Conservation (phyloP, 1,140 invertebrate species). For the silkworm (Bombyx mori) region DNA sequence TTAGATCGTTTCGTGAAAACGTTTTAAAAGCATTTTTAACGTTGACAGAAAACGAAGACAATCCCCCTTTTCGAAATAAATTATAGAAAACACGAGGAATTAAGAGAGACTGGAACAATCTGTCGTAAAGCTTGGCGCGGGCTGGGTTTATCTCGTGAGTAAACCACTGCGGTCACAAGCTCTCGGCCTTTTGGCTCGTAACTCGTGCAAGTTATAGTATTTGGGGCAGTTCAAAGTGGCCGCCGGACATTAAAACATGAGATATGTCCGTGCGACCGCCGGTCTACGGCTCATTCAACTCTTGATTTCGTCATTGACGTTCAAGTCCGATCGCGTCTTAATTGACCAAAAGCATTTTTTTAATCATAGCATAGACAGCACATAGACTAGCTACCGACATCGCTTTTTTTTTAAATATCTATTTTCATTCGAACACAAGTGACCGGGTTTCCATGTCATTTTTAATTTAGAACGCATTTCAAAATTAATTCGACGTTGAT, state of each 20-base stretch:
- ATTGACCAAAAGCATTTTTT: slow-evolving; percentile 30
- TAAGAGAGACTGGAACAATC: slow-evolving; percentile 30
- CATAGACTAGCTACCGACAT: slow-evolving; percentile 4
- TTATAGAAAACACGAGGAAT: slow-evolving; percentile 10
- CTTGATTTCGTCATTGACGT: slow-evolving; percentile 31
- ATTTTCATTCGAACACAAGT: neutral
- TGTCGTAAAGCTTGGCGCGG: slow-evolving; percentile 32
- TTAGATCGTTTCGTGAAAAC: neutral
- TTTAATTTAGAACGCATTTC: neutral
- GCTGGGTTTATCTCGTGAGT: slow-evolving; percentile 20
- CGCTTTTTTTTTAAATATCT: slow-evolving; percentile 1
- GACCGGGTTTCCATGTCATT: neutral
- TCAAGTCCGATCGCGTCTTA: slow-evolving; percentile 27
- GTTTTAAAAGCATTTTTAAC: too few relatives aligned
- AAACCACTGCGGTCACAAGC: slow-evolving; percentile 33
- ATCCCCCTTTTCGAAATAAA: slow-evolving; percentile 1
- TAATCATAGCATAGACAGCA: too few relatives aligned
- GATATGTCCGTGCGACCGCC: slow-evolving; percentile 50
- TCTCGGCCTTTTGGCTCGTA: slow-evolving; percentile 42
- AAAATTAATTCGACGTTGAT: too few relatives aligned
- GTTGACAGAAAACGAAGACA: neutral
- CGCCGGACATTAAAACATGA: slow-evolving; percentile 61
- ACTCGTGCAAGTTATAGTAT: slow-evolving; percentile 62
- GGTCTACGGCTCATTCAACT: slow-evolving; percentile 50
- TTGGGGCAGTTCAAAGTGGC: slow-evolving; percentile 61